Evolutionary conservation across 2,888 invertebrate species (phyloP), one percentile per base, ranked within the genome.

Genomic region (Himalopsyche kuldschensis): DNA sequence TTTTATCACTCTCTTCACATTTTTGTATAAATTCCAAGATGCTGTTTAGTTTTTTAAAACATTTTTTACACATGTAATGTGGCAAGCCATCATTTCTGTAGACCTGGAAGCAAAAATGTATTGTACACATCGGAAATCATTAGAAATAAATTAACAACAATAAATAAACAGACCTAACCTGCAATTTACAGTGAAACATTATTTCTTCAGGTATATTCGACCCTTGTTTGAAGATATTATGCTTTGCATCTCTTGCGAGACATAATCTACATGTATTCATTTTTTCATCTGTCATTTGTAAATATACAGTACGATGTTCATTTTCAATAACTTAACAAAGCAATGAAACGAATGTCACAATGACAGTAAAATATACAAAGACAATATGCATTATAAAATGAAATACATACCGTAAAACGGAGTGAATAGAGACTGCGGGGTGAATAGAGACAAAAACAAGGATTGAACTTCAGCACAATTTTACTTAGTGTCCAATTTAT

Each of bases 1-100:
- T 79, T 69, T 69, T 85, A 41, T 85, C 83, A 32, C 78, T 85
- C 32, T 80, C 82, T 24, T 83, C 77, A 27, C 83, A 85, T 30
- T 55, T 77, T 32, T 82, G 77, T 47, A 76, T 76, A 31, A 85
- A 85, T 15, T 79, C 55, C 15, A 79, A 27, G 10, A 82, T 55
- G 1, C 63, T 31, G 30, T 83, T 75, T 32, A 85, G 77, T 17
- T 79, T 85, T 20, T 46, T 80, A 31, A 82, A 24, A 32, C 85
- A 85, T 31, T 80, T 63, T n/a, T 41, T 63, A 32, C 85, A 85
- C 46, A 85, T 78, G 27, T 80, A 55, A 63, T 85, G 83, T 3
- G 85, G 85, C 47, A 85, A 48, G 1, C 85, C 84, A 47, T 85
- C 85, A 80, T 85, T 84, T 78, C 84, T 48, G 31, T 55, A 48